Base-by-base conservation (phyloP, 2,797 vertebrate genomes). In the Varecia variegata region DNA sequence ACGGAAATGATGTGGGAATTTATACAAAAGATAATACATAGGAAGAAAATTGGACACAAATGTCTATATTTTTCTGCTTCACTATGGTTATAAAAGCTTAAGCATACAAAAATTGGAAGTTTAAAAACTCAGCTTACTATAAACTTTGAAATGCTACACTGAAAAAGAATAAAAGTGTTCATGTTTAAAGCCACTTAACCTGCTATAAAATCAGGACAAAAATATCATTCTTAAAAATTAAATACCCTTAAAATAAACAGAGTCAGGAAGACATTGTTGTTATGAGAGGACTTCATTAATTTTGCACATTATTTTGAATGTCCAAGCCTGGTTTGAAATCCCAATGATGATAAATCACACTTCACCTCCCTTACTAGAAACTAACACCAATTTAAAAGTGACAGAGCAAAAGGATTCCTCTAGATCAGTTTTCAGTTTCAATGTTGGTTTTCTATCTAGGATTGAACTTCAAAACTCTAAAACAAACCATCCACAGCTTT, bases 151-250 rank as follows among this genome's bases (percentile, higher is more conserved):
- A 95, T 82, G 81, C 40, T 68, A 27, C 56, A 97, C 83, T 93
- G 90, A 92, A 88, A 92, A 91, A 95, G n/a, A 97, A 74, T 93
- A 88, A 13, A 97, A 93, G 68, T 56, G 13, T 87, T 96, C 87
- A 89, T 92, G 94, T 97, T 94, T 97, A 93, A 94, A 91, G 80
- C 3, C 0, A 82, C 96, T 96, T 95, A 93, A 94, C 58, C 18
- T 90, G 65, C 67, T 74, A 50, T 68, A 91, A 95, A 88, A 84
- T 79, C 67, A 86, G 12, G 47, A 62, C 54, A 74, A 76, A 54
- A 86, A 43, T 84, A 80, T 94, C 88, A 93, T 89, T 85, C 52
- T 92, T 91, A 87, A 96, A 94, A 82, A 67, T 58, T 14, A 94
- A 97, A 96, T 92, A 68, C 4, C 21, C 32, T 76, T 73, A 81